phyloP scores from a whole-genome alignment of 2,797 vertebrate species.

The Malurus splendens region DNA sequence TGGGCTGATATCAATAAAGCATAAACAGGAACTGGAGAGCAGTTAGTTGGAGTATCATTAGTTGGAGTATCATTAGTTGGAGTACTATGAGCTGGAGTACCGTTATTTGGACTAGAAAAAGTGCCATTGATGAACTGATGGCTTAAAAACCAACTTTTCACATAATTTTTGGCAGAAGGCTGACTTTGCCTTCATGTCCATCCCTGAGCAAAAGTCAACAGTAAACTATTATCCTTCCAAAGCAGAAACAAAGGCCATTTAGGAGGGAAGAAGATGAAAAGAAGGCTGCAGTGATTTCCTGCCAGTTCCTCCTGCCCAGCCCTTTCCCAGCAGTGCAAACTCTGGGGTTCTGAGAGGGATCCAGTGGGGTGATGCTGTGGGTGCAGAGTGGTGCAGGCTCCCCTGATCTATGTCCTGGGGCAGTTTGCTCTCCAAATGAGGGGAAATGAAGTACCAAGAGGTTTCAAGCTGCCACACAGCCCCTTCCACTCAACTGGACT shows the following conservation, averaged over 20 bases:
- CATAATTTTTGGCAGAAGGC: background rate
- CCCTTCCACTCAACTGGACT: no score
- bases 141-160: background rate
- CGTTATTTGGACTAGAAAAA: background rate
- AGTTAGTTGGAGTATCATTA: background rate
- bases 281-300: background rate
- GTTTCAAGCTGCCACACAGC: background rate
- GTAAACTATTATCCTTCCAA: background rate
- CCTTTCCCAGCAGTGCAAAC: no score
- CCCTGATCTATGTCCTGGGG: fast-evolving
- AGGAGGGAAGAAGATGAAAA: background rate
- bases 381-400: no score
- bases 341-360: background rate
- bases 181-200: background rate
- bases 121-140: background rate
- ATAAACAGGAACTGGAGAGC: background rate
- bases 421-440: no score
- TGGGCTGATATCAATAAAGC: background rate
- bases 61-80: background rate
- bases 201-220: background rate
- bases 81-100: background rate
- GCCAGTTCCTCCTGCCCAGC: background rate
- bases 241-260: background rate
- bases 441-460: background rate
- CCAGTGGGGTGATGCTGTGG: fast-evolving